Percentiles rank a stretch among this genome's conserved stretches.
Evolutionary conservation across 35 echinoderm and acorn worm species (phyloP).

Genomic region (Nesometra sesokonis): DNA sequence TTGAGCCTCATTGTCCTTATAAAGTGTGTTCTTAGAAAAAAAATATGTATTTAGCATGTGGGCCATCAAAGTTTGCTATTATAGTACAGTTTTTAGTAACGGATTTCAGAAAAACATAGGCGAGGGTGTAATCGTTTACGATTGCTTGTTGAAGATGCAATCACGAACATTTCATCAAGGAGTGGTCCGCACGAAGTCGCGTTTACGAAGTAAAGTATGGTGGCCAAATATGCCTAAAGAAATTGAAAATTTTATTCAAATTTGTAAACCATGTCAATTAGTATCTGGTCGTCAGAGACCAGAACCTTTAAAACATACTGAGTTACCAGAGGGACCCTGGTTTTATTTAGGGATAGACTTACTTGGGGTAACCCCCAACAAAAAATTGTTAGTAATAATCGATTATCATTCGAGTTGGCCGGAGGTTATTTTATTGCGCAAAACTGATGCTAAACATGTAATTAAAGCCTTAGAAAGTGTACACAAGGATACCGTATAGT

Average conservation of each 20-base stretch:
- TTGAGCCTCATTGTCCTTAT: too few relatives aligned
- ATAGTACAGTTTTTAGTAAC: too few relatives aligned
- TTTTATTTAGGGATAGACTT: background rate
- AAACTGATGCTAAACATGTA: background rate
- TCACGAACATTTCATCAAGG: too few relatives aligned
- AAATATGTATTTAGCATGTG: too few relatives aligned
- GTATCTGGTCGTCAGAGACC: background rate
- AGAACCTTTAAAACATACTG: background rate
- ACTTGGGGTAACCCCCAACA: too few relatives aligned
- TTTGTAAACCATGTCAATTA: too few relatives aligned
- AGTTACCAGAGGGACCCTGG: background rate
- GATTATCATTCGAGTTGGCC: background rate
- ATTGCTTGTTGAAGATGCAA: too few relatives aligned
- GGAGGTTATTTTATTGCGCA: background rate
- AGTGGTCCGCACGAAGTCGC: background rate
- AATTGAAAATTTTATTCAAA: background rate
- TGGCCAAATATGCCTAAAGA: background rate
- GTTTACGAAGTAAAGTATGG: background rate
- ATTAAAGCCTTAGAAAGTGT: background rate
- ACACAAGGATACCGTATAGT: conserved; percentile 17
- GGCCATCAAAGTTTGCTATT: too few relatives aligned
- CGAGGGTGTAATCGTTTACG: too few relatives aligned
- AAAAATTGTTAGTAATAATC: background rate
- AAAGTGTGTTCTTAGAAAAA: too few relatives aligned
- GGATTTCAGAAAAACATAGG: too few relatives aligned